These are phyloP conservation scores for Nezara viridula DNA, from an alignment of 2,888 invertebrate genomes.

Conservation along the genomic window DNA sequence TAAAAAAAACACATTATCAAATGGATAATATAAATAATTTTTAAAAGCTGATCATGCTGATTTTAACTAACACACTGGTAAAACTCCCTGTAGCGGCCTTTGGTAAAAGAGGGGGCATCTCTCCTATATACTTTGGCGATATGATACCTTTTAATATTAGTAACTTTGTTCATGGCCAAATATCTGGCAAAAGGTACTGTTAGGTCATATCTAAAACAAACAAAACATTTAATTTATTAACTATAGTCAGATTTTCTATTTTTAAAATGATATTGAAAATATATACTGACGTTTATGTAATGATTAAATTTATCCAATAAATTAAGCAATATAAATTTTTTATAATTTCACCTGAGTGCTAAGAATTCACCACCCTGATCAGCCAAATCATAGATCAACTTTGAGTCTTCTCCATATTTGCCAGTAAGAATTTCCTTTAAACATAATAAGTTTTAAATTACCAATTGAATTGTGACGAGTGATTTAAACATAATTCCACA, in stretches of 20 bases:
- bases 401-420: conserved; percentile 99
- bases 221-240: background rate
- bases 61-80: conserved; percentile 92
- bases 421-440: conserved; percentile 94
- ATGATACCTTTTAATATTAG: conserved; percentile 94
- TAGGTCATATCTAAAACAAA: conserved; percentile 87
- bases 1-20: conserved; percentile 41
- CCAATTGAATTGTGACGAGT: background rate
- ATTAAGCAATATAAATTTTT: background rate
- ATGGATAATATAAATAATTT: conserved; percentile 29
- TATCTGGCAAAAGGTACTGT: conserved; percentile 99
- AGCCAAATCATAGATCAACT: conserved; percentile 97
- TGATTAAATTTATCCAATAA: background rate
- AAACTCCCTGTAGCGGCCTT: conserved; percentile 97
- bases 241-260: background rate
- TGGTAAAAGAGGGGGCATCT: conserved; percentile 97
- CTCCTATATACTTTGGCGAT: conserved; percentile 98
- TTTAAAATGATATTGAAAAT: background rate
- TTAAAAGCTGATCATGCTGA: conserved; percentile 24
- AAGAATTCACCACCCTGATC: conserved; percentile 99
- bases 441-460: conserved; percentile 65
- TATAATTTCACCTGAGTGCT: conserved; percentile 86
- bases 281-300: background rate
- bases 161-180: conserved; percentile 97
- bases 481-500: background rate